Evolutionary conservation across 1,140 invertebrate genomes (phyloP), one percentile per base, ranked within the genome.

Genomic region (Bombus turneri): DNA sequence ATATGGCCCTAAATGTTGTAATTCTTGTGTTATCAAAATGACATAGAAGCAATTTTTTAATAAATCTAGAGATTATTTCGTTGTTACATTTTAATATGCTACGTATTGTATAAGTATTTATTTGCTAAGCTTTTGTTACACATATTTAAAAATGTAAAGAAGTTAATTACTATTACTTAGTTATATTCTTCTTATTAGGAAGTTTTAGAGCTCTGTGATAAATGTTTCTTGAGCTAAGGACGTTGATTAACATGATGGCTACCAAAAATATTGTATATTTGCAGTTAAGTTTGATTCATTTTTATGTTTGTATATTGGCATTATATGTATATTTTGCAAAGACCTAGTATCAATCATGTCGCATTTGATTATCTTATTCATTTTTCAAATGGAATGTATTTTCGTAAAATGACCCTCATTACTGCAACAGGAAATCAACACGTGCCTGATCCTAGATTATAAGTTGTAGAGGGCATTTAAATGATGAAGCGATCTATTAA

Each of bases 231-330:
- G 69, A 81, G 25, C 74, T 64, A 81, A 78, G 43, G 71, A 86
- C 28, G 62, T 75, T 87, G 53, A 43, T 73, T 84, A 83, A 62
- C 31, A 73, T 62, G 77, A 75, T 87, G 76, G 68, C 77, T 89
- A 86, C 75, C 77, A 90, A 89, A 89, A 91, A 80, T 74, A 81
- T 76, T 92, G 89, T 92, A 91, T 82, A 86, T 86, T 88, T 53
- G 71, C 90, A 89, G 83, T 92, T 92, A 92, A 88, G 90, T 91
- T 91, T 90, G 83, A 86, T 87, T 88, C 80, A 89, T 92, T 88
- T 88, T 90, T 91, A 91, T 83, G 34, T 91, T 90, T 80, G 82
- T 64, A 91, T 86, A 83, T 86, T 74, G 85, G 76, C 84, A 41
- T 90, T 90, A 77, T 71, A 68, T 91, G 81, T 85, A 87, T 72